Percentiles rank a stretch among this genome's conserved stretches.
These are phyloP conservation scores for Atta cephalotes DNA, from an alignment of 1,140 invertebrate species.

Conservation along the genomic window DNA sequence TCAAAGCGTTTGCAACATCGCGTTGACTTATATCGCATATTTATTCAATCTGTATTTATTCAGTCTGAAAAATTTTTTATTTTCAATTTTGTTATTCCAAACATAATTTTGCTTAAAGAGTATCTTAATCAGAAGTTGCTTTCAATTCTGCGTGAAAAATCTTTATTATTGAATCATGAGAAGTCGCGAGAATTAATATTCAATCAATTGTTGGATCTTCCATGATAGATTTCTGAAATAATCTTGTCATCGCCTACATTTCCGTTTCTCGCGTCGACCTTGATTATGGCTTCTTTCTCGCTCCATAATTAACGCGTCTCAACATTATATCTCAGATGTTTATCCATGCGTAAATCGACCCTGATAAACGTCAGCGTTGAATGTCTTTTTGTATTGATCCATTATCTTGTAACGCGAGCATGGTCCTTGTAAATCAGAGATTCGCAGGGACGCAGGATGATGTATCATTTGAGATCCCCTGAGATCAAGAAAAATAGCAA, in stretches of 20 bases:
- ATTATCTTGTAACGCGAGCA: slow-evolving; percentile 19
- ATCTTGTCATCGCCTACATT: background rate
- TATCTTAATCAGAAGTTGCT: background rate
- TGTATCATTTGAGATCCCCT: background rate
- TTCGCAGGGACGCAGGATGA: background rate
- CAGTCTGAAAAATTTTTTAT: background rate
- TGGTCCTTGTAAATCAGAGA: background rate
- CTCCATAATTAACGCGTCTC: slow-evolving; percentile 24
- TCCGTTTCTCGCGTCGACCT: slow-evolving; percentile 1
- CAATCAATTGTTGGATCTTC: background rate
- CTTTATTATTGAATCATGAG: background rate
- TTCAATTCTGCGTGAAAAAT: background rate
- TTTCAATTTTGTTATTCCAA: background rate
- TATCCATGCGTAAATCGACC: slow-evolving; percentile 28
- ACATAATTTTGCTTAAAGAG: background rate
- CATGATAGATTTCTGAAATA: background rate
- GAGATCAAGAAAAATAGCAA: slow-evolving; percentile 36
- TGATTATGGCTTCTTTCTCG: slow-evolving; percentile 1
- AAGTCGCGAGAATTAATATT: background rate
- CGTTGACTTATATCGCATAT: background rate
- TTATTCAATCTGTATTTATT: too few species aligned
- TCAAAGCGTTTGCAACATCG: too few species aligned
- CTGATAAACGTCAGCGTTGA: background rate
- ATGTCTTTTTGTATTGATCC: background rate
- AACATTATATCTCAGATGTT: background rate